Conservation (phyloP, 1,140 invertebrate genomes). For the Schlechtendalia chinensis region DNA sequence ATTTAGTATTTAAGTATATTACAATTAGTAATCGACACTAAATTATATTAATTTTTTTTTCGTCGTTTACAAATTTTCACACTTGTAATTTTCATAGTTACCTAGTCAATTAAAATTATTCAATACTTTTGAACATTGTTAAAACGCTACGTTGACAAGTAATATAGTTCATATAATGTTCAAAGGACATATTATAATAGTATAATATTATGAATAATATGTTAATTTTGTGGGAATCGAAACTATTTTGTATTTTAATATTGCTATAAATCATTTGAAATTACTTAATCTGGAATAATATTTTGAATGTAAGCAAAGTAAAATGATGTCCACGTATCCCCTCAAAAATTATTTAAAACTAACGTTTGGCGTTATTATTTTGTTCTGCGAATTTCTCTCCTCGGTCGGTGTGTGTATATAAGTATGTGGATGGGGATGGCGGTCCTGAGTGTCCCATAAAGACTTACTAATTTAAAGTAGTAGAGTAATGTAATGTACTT, state of each 20-base stretch:
- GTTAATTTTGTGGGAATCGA: conserved; percentile 4
- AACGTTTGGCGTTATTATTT: too few species aligned
- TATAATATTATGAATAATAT: too few species aligned
- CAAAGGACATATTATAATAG: too few species aligned
- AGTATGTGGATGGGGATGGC: too few species aligned
- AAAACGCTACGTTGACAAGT: background rate
- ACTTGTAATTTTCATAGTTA: background rate
- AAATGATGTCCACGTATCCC: too few species aligned
- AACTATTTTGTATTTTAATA: conserved; percentile 2
- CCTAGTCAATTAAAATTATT: conserved; percentile 14
- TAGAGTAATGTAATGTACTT: too few species aligned
- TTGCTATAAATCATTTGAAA: conserved; percentile 6
- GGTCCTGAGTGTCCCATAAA: too few species aligned
- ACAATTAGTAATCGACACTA: background rate
- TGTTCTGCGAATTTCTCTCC: too few species aligned
- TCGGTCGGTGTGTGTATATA: too few species aligned
- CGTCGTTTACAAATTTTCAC: background rate
- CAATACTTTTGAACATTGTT: background rate
- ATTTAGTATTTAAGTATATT: background rate
- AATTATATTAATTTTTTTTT: background rate
- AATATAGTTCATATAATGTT: background rate
- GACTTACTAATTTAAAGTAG: too few species aligned
- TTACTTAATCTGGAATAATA: background rate
- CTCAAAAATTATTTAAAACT: too few species aligned
- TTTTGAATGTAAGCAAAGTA: background rate